Percentiles rank a stretch among this genome's conserved stretches.
phyloP scores from a whole-genome alignment of 2,113 vertebrate species.

The Cromileptes altivelis region DNA sequence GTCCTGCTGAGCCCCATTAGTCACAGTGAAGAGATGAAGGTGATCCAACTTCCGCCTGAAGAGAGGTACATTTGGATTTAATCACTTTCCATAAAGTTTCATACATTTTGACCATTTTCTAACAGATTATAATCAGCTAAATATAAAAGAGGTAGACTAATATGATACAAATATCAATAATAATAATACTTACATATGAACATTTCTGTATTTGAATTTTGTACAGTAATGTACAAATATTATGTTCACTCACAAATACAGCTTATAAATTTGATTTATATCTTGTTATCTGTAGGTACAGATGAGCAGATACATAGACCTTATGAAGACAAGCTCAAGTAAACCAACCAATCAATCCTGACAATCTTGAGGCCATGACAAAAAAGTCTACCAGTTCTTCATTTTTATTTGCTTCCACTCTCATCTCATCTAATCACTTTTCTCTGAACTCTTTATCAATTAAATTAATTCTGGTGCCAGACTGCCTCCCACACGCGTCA shows the following conservation, averaged over 20 bases:
- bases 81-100: neutral
- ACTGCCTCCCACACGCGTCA: neutral
- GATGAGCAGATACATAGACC: too few species aligned
- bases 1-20: constrained; percentile 23
- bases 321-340: neutral
- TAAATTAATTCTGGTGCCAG: neutral
- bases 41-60: constrained; percentile 1
- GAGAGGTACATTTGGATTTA: neutral
- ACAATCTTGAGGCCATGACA: too few species aligned
- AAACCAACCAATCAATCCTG: neutral
- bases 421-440: too few species aligned
- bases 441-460: neutral
- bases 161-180: neutral
- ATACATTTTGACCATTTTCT: neutral
- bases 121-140: too few species aligned
- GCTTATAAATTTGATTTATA: too few species aligned
- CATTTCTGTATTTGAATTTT: too few species aligned
- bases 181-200: too few species aligned
- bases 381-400: too few species aligned
- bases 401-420: neutral
- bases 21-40: constrained; percentile 6
- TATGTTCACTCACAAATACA: too few species aligned
- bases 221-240: too few species aligned
- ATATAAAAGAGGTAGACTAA: neutral
- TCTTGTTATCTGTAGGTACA: too few species aligned